Conservation (phyloP, 1,140 invertebrate genomes). For the Alviniconcha marisindica region DNA sequence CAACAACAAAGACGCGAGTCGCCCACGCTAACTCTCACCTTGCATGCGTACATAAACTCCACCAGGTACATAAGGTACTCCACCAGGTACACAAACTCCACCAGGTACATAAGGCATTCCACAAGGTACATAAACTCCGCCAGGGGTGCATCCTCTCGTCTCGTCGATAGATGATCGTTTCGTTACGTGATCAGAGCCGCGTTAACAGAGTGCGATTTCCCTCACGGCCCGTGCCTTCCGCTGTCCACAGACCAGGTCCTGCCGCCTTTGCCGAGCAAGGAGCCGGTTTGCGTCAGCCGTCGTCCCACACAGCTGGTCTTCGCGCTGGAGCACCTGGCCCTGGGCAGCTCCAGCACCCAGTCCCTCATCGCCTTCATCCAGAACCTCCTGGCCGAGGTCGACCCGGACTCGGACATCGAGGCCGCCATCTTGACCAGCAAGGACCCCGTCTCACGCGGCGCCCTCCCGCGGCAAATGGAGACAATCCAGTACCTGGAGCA, state of each 20-base stretch:
- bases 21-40: no score
- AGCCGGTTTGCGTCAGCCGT: slow-evolving; percentile 20
- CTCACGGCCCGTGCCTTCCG: no score
- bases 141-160: no score
- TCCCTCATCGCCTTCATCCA: slow-evolving; percentile 37
- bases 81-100: no score
- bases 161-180: no score
- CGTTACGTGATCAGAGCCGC: no score
- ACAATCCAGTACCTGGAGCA: slow-evolving; percentile 22
- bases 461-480: neutral
- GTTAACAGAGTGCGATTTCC: no score
- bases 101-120: no score
- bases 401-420: slow-evolving; percentile 27
- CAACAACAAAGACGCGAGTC: no score
- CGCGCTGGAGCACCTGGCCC: slow-evolving; percentile 38
- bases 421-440: slow-evolving; percentile 40
- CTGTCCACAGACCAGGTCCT: slow-evolving; percentile 35
- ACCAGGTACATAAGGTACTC: no score
- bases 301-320: slow-evolving; percentile 42
- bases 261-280: neutral
- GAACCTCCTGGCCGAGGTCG: slow-evolving; percentile 33
- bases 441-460: neutral
- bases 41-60: no score
- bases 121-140: no score
- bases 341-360: slow-evolving; percentile 25